Percentiles rank a stretch among this genome's conserved stretches.
Evolutionary conservation across 2,797 vertebrate genomes (phyloP).

Genomic region (Aeoliscus strigatus): DNA sequence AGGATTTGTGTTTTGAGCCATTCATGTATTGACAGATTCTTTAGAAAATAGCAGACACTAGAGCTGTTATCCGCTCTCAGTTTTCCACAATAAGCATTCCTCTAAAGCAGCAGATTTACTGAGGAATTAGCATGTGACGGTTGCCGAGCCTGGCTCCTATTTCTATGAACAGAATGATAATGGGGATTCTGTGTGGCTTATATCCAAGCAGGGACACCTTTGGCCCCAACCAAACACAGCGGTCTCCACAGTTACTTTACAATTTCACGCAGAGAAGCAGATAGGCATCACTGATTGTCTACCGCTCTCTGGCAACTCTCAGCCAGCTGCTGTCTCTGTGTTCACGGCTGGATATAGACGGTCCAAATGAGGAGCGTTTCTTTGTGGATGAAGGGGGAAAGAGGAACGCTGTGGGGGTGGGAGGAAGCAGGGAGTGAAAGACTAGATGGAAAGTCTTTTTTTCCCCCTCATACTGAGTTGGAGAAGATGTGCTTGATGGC

Average conservation of each 20-base stretch:
- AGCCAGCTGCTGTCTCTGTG: conserved; percentile 48
- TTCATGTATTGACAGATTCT: conserved; percentile 16
- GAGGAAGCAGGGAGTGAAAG: conserved; percentile 21
- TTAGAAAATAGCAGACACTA: conserved; percentile 24
- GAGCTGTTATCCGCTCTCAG: conserved; percentile 23
- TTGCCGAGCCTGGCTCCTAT: conserved; percentile 35
- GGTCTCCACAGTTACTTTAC: conserved; percentile 61
- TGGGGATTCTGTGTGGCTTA: conserved; percentile 62
- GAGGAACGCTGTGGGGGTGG: conserved; percentile 10
- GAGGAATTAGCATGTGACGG: conserved; percentile 59
- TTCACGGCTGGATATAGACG: conserved; percentile 36
- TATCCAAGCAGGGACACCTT: conserved; percentile 58
- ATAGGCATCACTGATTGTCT: conserved; percentile 60
- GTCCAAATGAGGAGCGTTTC: conserved; percentile 50
- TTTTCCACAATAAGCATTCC: conserved; percentile 51
- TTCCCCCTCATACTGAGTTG: conserved; percentile 12
- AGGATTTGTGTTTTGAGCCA: neutral
- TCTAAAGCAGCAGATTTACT: conserved; percentile 48
- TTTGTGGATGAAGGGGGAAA: conserved; percentile 33
- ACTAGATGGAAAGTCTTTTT: conserved; percentile 24
- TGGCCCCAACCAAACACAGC: conserved; percentile 57
- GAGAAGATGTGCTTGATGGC: conserved; percentile 18
- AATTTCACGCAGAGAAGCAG: conserved; percentile 58
- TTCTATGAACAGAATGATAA: conserved; percentile 51
- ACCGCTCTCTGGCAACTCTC: conserved; percentile 46